Evolutionary conservation across 2,113 vertebrate species (phyloP).

Genomic region (Oreochromis tanganicae): DNA sequence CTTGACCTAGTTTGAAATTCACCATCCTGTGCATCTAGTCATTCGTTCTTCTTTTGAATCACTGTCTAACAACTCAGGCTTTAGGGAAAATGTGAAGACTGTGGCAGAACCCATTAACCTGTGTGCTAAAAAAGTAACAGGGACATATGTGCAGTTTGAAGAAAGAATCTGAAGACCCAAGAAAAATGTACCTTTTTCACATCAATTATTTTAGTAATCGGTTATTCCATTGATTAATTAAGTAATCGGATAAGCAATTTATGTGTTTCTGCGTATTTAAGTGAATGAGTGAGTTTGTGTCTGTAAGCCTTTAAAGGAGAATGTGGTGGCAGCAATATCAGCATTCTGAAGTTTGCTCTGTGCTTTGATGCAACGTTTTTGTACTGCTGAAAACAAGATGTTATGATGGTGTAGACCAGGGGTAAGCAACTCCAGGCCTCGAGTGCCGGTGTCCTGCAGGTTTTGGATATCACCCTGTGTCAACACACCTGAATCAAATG

Average conservation of each 20-base stretch:
- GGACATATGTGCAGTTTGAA: neutral
- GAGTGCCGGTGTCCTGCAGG: neutral
- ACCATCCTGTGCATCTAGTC: neutral
- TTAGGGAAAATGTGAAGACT: neutral
- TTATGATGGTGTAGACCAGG: neutral
- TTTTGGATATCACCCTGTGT: neutral
- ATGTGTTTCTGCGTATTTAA: neutral
- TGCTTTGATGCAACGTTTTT: neutral
- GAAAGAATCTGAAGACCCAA: neutral
- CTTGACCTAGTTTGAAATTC: neutral
- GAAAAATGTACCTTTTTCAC: neutral
- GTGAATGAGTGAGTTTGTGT: neutral
- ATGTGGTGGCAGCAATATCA: neutral
- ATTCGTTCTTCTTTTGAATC: neutral
- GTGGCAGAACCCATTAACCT: neutral
- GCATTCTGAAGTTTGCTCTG: neutral
- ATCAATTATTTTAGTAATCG: neutral
- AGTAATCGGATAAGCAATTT: neutral
- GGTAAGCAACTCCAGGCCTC: neutral
- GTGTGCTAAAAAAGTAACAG: neutral
- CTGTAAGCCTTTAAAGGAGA: neutral
- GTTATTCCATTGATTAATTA: neutral
- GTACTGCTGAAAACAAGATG: neutral
- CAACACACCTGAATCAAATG: neutral
- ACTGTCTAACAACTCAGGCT: neutral